Conservation (phyloP, 2,888 invertebrate species). For the Clivina fossor region DNA sequence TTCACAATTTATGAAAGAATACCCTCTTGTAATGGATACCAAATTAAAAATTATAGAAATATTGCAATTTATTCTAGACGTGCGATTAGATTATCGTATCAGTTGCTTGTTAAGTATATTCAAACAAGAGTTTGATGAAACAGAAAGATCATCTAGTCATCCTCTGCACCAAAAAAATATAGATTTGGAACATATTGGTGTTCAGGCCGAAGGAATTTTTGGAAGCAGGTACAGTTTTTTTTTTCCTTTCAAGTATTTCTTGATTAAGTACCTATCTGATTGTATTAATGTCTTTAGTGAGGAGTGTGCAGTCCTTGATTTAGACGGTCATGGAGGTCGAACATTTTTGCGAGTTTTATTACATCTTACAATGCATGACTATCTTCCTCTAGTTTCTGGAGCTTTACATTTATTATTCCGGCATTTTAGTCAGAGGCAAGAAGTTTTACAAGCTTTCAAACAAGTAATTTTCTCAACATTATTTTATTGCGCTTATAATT, state of each 20-base stretch:
- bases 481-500: too few species aligned
- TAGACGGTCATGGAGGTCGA: slow-evolving; percentile 93
- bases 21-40: slow-evolving; percentile 96
- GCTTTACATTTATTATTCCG: slow-evolving; percentile 91
- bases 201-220: slow-evolving; percentile 93
- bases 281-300: slow-evolving; percentile 49
- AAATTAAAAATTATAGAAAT: slow-evolving; percentile 99
- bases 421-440: slow-evolving; percentile 98
- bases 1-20: slow-evolving; percentile 71
- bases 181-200: slow-evolving; percentile 87
- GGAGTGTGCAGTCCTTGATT: slow-evolving; percentile 76
- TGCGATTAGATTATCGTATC: slow-evolving; percentile 95
- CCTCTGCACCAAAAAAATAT: slow-evolving; percentile 69
- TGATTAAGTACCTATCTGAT: too few species aligned
- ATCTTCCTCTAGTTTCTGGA: slow-evolving; percentile 90
- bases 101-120: slow-evolving; percentile 96
- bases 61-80: slow-evolving; percentile 94
- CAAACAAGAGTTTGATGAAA: slow-evolving; percentile 89
- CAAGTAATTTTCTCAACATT: too few species aligned
- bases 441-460: slow-evolving; percentile 85
- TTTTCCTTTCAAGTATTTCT: slow-evolving; percentile 17
- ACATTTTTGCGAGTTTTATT: slow-evolving; percentile 92
- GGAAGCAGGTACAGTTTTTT: slow-evolving; percentile 86
- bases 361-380: slow-evolving; percentile 95
- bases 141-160: slow-evolving; percentile 56